phyloP scores from a whole-genome alignment of 2,888 invertebrate genomes.

The Bombyx huttoni region DNA sequence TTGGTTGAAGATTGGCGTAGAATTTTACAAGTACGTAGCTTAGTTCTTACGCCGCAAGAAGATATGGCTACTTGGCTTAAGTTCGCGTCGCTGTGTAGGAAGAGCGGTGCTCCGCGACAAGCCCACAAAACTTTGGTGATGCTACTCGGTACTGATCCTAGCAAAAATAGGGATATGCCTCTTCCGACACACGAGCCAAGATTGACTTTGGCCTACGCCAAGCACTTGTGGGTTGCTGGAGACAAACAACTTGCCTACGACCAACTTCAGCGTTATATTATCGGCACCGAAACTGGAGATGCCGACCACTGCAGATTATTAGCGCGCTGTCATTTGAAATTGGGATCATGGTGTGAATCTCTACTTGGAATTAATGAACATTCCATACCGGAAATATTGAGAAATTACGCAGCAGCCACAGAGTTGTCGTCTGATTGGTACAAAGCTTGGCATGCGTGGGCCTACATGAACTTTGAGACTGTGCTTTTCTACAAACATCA shows the following conservation, averaged over 20 bases:
- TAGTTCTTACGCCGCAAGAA: constrained; percentile 92
- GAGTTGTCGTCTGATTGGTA: constrained; percentile 92
- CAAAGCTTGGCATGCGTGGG: constrained; percentile 98
- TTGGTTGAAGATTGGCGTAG: constrained; percentile 98
- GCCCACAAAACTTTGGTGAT: constrained; percentile 95
- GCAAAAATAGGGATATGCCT: constrained; percentile 75
- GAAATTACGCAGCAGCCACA: constrained; percentile 86
- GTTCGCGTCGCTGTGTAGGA: constrained; percentile 96
- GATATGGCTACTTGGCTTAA: constrained; percentile 97
- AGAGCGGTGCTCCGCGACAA: constrained; percentile 88
- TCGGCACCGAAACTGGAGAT: constrained; percentile 58
- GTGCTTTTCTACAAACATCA: constrained; percentile 77
- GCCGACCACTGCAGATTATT: constrained; percentile 72
- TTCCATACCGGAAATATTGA: constrained; percentile 81
- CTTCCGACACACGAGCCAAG: constrained; percentile 85
- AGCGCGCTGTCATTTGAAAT: constrained; percentile 90
- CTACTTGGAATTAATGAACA: constrained; percentile 85
- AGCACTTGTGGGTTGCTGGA: constrained; percentile 93
- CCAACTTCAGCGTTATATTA: constrained; percentile 85
- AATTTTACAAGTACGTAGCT: constrained; percentile 93
- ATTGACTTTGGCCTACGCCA: constrained; percentile 94
- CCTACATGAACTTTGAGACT: constrained; percentile 97
- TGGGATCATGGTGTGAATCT: constrained; percentile 96
- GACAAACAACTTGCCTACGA: constrained; percentile 82
- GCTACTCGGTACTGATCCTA: constrained; percentile 84